Percentiles rank a stretch among this genome's conserved stretches.
These are phyloP conservation scores for Cottoperca gobio DNA, from an alignment of 2,797 vertebrate genomes.

Conservation along the genomic window DNA sequence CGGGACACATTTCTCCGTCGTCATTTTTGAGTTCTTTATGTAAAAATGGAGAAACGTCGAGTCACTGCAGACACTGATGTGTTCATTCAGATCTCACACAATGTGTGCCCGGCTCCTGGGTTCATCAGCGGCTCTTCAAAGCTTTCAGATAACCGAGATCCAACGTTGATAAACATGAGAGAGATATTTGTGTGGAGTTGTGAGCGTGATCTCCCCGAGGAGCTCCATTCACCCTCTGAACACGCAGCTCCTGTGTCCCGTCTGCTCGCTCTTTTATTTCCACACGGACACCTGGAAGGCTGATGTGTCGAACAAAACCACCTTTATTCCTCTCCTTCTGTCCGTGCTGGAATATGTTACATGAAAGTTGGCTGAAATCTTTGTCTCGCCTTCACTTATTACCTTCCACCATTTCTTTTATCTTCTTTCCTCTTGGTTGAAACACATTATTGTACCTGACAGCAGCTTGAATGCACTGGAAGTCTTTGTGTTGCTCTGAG, in stretches of 20 bases:
- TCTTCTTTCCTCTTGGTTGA: conserved; percentile 12
- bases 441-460: conserved; percentile 33
- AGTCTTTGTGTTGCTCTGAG: conserved; percentile 15
- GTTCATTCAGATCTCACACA: conserved; percentile 41
- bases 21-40: no score
- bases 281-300: conserved; percentile 29
- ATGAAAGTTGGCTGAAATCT: conserved; percentile 34
- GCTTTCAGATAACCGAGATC: conserved; percentile 46
- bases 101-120: conserved; percentile 28
- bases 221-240: conserved; percentile 25
- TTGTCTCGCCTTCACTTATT: conserved; percentile 38
- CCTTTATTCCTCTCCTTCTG: conserved; percentile 16
- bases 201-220: conserved; percentile 13
- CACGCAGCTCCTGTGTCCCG: conserved; percentile 47
- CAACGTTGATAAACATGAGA: conserved; percentile 49
- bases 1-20: no score
- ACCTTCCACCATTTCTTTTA: conserved; percentile 44
- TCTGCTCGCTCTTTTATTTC: conserved; percentile 48
- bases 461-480: conserved; percentile 34
- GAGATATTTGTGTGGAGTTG: neutral
- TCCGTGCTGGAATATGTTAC: conserved; percentile 23
- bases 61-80: neutral
- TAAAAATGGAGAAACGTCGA: no score
- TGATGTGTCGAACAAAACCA: conserved; percentile 1
- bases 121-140: conserved; percentile 36